Percentiles rank a stretch among this genome's conserved stretches.
phyloP scores from a whole-genome alignment of 2,888 invertebrate genomes.

The Synergus laeviventris region DNA sequence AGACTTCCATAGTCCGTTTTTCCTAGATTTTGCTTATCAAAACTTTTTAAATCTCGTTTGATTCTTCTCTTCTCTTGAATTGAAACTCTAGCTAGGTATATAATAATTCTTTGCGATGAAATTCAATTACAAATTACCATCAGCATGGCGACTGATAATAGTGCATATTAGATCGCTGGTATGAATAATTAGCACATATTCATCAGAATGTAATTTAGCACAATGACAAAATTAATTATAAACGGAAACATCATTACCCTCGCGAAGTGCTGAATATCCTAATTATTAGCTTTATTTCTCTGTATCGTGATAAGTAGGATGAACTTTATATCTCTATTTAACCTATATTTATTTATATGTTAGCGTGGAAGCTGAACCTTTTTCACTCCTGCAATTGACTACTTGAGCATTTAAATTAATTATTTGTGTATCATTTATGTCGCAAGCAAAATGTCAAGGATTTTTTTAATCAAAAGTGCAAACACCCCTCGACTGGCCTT shows the following conservation, averaged over 20 bases:
- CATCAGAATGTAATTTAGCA: neutral
- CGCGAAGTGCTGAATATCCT: neutral
- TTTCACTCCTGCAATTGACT: neutral
- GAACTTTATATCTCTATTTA: neutral
- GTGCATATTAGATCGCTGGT: neutral
- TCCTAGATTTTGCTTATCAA: neutral
- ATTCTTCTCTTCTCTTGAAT: neutral
- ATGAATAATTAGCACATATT: constrained; percentile 1
- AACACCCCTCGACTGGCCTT: too few relatives aligned
- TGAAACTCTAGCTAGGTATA: neutral
- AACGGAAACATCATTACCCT: neutral
- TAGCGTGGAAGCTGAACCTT: neutral
- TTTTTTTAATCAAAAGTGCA: neutral
- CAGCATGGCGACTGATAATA: neutral
- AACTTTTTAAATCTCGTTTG: neutral
- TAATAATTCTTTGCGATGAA: neutral
- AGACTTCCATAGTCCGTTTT: neutral
- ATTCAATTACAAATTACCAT: neutral
- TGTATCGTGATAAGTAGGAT: neutral
- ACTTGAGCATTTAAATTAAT: neutral
- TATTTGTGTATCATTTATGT: neutral
- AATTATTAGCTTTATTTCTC: neutral
- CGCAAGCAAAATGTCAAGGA: neutral
- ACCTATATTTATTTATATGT: too few relatives aligned
- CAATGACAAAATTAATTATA: neutral